phyloP scores from a whole-genome alignment of 2,888 invertebrate species.

The Calephelis perditalis region DNA sequence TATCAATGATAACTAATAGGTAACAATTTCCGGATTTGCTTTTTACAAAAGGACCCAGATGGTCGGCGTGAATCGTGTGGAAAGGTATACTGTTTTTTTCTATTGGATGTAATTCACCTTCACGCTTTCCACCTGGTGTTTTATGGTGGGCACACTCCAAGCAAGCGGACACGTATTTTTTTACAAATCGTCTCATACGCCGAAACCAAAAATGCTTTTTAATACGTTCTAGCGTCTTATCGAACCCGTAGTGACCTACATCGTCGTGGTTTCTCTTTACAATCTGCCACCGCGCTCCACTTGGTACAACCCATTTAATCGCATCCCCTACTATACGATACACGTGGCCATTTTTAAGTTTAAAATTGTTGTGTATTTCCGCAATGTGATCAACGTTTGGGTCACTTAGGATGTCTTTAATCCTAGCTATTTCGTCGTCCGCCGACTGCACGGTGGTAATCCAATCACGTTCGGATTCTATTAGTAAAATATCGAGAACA shows the following conservation, averaged over 20 bases:
- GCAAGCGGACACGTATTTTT: conserved; percentile 30
- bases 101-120: conserved; percentile 31
- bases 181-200: conserved; percentile 29
- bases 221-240: conserved; percentile 29
- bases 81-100: conserved; percentile 27
- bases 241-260: conserved; percentile 26
- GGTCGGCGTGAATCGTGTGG: conserved; percentile 34
- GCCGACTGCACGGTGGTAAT: conserved; percentile 17
- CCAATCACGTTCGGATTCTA: conserved; percentile 18
- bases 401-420: conserved; percentile 23
- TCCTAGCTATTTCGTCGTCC: conserved; percentile 20
- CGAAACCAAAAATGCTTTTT: conserved; percentile 31
- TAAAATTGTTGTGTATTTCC: conserved; percentile 28
- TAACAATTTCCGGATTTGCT: conserved; percentile 28
- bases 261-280: conserved; percentile 31
- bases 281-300: conserved; percentile 31
- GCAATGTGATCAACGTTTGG: conserved; percentile 14
- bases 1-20: conserved; percentile 27
- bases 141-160: conserved; percentile 31
- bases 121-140: conserved; percentile 24
- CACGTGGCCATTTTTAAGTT: conserved; percentile 25
- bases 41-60: conserved; percentile 29
- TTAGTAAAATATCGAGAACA: conserved; percentile 14
- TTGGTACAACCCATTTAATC: conserved; percentile 31
- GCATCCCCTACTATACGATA: conserved; percentile 25